Conservation (phyloP, 2,888 invertebrate species). For the Torymus tubicola region DNA sequence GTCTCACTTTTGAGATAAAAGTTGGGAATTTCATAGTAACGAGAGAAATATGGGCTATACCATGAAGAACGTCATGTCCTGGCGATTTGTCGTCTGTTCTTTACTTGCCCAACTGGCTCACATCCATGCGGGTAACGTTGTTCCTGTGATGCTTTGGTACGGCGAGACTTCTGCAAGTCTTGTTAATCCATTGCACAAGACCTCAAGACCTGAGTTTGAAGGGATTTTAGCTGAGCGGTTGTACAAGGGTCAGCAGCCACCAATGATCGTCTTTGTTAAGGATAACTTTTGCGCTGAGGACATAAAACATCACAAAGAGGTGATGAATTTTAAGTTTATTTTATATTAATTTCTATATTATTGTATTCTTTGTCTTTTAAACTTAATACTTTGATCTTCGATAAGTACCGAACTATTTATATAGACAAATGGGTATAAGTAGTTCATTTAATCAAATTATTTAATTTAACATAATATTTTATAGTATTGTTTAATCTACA, state of each 20-base stretch:
- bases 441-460: too few species aligned
- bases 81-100: background rate
- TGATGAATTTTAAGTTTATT: constrained; percentile 54
- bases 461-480: too few species aligned
- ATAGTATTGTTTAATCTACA: too few species aligned
- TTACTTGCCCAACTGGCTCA: constrained; percentile 29
- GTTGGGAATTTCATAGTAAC: background rate
- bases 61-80: constrained; percentile 6
- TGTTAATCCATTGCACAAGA: constrained; percentile 70
- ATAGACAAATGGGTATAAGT: too few species aligned
- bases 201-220: constrained; percentile 74
- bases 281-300: constrained; percentile 81
- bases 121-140: constrained; percentile 72
- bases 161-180: constrained; percentile 62
- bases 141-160: constrained; percentile 82
- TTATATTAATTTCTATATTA: background rate
- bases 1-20: background rate
- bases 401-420: too few species aligned
- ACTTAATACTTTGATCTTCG: too few species aligned
- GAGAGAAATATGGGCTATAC: background rate
- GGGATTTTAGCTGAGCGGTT: constrained; percentile 74
- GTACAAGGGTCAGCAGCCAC: constrained; percentile 71
- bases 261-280: constrained; percentile 78
- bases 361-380: background rate
- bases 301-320: constrained; percentile 77